Base-by-base conservation (phyloP, 2,113 vertebrate species). In the Axis porcinus region DNA sequence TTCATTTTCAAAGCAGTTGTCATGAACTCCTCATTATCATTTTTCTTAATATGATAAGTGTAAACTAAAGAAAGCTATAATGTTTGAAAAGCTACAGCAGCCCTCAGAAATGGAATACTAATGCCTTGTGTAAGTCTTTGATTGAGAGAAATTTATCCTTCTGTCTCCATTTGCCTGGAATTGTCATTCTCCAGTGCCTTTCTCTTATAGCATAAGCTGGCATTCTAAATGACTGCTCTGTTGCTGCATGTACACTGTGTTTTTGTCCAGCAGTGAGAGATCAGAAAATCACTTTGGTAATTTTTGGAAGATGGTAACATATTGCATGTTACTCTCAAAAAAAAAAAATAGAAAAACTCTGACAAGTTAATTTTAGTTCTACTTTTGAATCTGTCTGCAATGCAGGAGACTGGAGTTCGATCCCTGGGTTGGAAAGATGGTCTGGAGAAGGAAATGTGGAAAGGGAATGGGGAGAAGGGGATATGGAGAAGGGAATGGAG, bases 1-100 rank as follows among this genome's bases (percentile, higher is more conserved):
- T 98, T 98, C 81, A 93, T 97, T 97, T 97, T 98, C 97, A 96
- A 98, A 97, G 91, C 96, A 95, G 93, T 98, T 98, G 97, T 98
- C 97, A 94, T 97, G 97, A 98, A 98, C 94, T 97, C 94, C 96
- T 99, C 97, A 98, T 98, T 98, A 98, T 96, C 97, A 97, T 98
- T 98, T 98, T 98, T 93, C 98, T 98, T 98, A 99, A 99, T 98
- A 95, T 97, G 97, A 19, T 98, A 98, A 98, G 89, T 96, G 95
- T 97, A 98, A 98, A 98, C 97, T 94, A 97, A 95, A 98, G 98
- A 95, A 97, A 96, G 94, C 92, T 64, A 97, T 98, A 96, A 47
- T 89, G 96, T 98, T 97, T 98, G 97, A 98, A 98, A 98, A 98
- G 97, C 91, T 93, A 30, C 36, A 78, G 92, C 92, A 97, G 6